Base-by-base conservation (phyloP, 2,113 vertebrate species). In the Dissostichus mawsoni region DNA sequence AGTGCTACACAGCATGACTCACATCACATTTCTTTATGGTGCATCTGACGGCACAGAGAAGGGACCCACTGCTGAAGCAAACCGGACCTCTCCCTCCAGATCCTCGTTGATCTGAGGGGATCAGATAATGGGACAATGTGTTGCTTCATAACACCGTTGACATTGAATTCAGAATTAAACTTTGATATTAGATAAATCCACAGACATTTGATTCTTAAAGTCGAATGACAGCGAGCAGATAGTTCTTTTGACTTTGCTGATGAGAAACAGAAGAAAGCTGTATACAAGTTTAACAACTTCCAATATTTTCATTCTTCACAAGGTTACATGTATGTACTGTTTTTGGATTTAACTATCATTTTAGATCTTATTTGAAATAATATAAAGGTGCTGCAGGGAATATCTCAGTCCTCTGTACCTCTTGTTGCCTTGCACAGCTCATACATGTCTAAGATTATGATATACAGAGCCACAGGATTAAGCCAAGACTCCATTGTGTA, bases 21-120 rank as follows among this genome's bases (percentile, higher is more conserved):
- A 99, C 98, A 5, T 92, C 83, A 86, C 97, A 98, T 71, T 94
- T 97, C 94, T 98, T 99, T 11, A 85, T 93, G 64, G 95, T 95
- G 56, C 98, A 99, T 81, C 93, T 96, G 78, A 99, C 25, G 0
- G 95, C 20, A 99, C 90, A 33, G 94, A 95, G 86, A 99, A 99
- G 12, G 85, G 10, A 13, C 96, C 97, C 0, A 90, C 92, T 66
- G 95, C 94, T 47, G 97, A 95, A 83, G 91, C 76, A 83, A 99
- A 98, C 6, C 90, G 91, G 68, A 99, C 52, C 50, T 94, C 93
- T 85, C 98, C 98, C 89, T 96, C 94, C 87, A 99, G 90, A 79
- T 96, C 94, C 92, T 96, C 84, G 66, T 98, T 96, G 66, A 96
- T 82, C 98, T 99, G 78, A 48, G 80, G 57, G 11, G n/a, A 74